Base-by-base conservation (phyloP, 2,797 vertebrate species). In the Chromobotia macracanthus region DNA sequence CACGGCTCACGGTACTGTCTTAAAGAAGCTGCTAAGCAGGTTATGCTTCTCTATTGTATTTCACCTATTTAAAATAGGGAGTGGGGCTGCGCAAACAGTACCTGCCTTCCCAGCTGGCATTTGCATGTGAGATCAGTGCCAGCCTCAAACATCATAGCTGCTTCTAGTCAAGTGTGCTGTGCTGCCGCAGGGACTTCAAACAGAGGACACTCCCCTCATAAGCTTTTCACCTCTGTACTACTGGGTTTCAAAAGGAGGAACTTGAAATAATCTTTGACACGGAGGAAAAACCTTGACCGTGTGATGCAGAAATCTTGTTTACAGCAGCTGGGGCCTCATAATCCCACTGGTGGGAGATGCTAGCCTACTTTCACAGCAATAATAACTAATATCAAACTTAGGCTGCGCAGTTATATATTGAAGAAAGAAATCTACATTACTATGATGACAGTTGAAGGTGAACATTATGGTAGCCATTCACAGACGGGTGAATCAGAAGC, bases 11-110 rank as follows among this genome's bases (percentile, higher is more conserved):
- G 35, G 35, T 56, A 46, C 18, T 58, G 64, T 77, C 53, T 51
- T 68, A 58, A 58, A 70, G 28, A 79, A 80, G 81, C 75, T 61
- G 79, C 73, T 46, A 50, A 77, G 77, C 83, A 73, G 74, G 83
- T 80, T 87, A 65, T 74, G 44, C 81, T 10, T 81, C 69, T 80
- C 19, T 75, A 28, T 79, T 81, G 53, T 53, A 35, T 70, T 77
- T 67, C 63, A 69, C 68, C 19, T 69, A 50, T 80, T 68, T 60
- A 82, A 74, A 82, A 75, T 28, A 72, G 65, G 60, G 70, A 55
- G 66, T 67, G 63, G 69, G 69, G 31, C 72, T 72, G 51, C 2
- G 72, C 61, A 81, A 84, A 72, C 79, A 51, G 55, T 71, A 81
- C 75, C 28, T 68, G 60, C 63, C 75, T 56, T 56, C 74, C 63